Conservation (phyloP, 2,113 vertebrate genomes). For the Taxidea taxus region DNA sequence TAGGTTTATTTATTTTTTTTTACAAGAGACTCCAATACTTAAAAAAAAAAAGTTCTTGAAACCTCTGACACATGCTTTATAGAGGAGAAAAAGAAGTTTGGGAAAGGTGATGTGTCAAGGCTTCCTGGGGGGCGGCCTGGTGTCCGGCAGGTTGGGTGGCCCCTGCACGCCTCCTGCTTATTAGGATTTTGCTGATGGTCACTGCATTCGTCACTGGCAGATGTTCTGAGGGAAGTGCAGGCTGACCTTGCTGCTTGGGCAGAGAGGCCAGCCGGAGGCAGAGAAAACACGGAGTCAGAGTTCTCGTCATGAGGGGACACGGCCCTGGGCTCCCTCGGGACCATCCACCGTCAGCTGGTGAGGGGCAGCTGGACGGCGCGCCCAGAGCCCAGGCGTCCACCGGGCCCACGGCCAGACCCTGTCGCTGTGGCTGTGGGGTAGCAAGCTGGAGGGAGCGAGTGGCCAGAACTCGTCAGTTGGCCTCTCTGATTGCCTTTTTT, state of each 20-base stretch:
- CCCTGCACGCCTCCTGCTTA: rapidly evolving
- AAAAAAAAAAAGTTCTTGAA: background rate
- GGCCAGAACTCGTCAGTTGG: background rate
- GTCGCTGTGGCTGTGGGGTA: rapidly evolving
- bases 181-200: background rate
- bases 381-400: background rate
- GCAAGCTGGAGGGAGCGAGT: background rate
- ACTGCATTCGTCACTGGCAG: background rate
- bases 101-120: rapidly evolving
- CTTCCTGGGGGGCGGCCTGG: rapidly evolving
- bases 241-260: background rate
- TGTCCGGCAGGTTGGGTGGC: background rate
- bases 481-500: background rate
- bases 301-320: background rate
- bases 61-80: background rate
- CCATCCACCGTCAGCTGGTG: too few relatives aligned
- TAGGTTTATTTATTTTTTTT: background rate
- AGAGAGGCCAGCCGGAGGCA: background rate
- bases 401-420: background rate
- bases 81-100: background rate
- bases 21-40: background rate
- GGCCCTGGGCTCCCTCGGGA: background rate
- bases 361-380: background rate
- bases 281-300: background rate
- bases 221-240: background rate